Percentiles rank a stretch among this genome's conserved stretches.
Conservation (phyloP, 2,797 vertebrate species). For the Dendrocincla tyrannina region DNA sequence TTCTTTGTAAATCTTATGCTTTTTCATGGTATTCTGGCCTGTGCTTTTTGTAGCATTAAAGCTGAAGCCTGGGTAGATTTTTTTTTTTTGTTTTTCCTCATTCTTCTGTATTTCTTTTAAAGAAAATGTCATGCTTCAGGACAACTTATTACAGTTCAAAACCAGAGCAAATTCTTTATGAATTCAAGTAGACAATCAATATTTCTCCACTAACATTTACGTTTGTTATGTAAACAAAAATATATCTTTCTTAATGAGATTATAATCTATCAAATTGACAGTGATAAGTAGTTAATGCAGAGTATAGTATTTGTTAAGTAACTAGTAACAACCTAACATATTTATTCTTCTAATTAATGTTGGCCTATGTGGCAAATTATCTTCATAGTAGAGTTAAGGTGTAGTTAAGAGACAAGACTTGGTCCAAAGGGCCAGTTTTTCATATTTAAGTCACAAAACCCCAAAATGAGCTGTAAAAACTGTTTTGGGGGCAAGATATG, state of each 20-base stretch:
- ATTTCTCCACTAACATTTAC: background rate
- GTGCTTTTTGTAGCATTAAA: background rate
- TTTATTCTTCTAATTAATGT: background rate
- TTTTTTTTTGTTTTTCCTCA: accelerated
- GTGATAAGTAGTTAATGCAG: background rate
- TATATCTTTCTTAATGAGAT: background rate
- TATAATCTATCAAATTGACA: background rate
- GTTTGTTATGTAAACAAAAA: background rate
- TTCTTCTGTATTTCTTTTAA: background rate
- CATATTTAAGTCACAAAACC: background rate
- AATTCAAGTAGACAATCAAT: background rate
- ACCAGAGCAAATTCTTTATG: background rate
- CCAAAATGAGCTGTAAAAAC: background rate
- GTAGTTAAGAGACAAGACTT: background rate
- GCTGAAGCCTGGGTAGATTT: background rate
- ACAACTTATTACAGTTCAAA: background rate
- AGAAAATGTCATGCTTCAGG: background rate
- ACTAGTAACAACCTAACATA: accelerated
- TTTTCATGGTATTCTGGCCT: background rate
- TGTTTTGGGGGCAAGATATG: background rate
- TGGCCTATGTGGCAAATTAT: background rate
- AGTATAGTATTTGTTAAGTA: background rate
- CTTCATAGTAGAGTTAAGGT: background rate
- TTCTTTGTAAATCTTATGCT: background rate
- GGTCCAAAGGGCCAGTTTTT: background rate